These are phyloP conservation scores for Nycticryphes semicollaris DNA, from an alignment of 2,113 vertebrate species.

Conservation along the genomic window DNA sequence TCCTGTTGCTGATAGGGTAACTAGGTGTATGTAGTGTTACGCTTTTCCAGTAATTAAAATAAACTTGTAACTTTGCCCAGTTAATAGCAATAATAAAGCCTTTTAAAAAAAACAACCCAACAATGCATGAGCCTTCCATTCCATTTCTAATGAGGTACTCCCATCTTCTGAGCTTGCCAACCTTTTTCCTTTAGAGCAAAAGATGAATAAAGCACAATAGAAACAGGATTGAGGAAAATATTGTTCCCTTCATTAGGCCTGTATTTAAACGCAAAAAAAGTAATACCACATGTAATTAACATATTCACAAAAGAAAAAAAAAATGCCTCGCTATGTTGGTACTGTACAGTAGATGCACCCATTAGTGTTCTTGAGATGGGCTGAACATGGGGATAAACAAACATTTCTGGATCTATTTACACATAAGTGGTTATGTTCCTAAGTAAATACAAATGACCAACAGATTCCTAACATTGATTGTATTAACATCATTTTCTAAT, in stretches of 20 bases:
- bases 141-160: constrained; percentile 67
- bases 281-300: constrained; percentile 80
- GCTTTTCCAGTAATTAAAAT: constrained; percentile 61
- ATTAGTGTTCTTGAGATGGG: constrained; percentile 65
- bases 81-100: constrained; percentile 63
- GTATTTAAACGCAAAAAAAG: constrained; percentile 75
- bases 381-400: constrained; percentile 74
- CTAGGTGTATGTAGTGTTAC: constrained; percentile 61
- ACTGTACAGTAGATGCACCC: constrained; percentile 70
- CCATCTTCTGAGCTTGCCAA: constrained; percentile 64
- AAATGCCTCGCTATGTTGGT: constrained; percentile 63
- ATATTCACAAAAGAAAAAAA: constrained; percentile 73
- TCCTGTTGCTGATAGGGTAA: constrained; percentile 45
- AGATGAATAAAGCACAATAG: constrained; percentile 77
- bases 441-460: constrained; percentile 74
- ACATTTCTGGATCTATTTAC: constrained; percentile 83
- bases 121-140: constrained; percentile 37
- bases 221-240: constrained; percentile 75
- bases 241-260: constrained; percentile 91
- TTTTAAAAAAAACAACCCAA: neutral
- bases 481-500: constrained; percentile 72
- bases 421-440: constrained; percentile 65
- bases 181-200: constrained; percentile 63
- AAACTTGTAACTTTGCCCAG: constrained; percentile 58
- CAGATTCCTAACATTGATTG: constrained; percentile 76